Conservation (phyloP, 30 jellyfish, hydroid and myxozoan genomes). For the Turritopsis rubra region DNA sequence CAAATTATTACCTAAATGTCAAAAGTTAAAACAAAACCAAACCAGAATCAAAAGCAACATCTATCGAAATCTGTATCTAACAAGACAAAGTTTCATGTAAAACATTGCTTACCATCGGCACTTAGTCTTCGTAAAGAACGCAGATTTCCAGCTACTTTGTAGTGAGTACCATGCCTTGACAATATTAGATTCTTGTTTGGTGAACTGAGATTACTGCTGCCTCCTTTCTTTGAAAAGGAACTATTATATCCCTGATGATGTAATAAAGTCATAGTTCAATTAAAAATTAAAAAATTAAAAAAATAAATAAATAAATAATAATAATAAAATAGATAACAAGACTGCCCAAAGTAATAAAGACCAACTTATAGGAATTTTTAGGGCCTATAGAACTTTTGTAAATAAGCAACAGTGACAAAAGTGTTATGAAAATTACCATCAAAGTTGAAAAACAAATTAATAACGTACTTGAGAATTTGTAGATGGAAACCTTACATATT, state of each 20-base stretch:
- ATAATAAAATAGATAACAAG: not conserved
- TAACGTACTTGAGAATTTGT: not conserved
- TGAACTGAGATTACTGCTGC: not conserved
- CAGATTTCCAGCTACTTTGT: conserved; percentile 21
- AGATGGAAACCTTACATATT: not conserved
- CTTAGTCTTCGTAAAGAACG: conserved; percentile 21
- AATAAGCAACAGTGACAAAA: not conserved
- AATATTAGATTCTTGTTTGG: conserved; percentile 8
- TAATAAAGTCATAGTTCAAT: no score
- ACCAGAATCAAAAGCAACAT: no score
- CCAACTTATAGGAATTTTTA: no score
- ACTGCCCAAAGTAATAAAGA: no score
- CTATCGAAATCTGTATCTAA: no score
- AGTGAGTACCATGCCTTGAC: conserved; percentile 28
- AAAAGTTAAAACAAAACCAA: no score
- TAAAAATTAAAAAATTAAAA: no score
- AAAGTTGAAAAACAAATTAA: no score
- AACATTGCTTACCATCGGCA: not conserved
- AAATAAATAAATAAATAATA: no score
- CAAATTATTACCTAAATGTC: not conserved
- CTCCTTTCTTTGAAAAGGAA: not conserved
- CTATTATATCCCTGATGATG: not conserved
- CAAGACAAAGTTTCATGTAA: no score
- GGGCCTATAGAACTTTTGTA: no score
- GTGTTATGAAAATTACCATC: no score